phyloP scores from a whole-genome alignment of 2,888 invertebrate genomes.

The Phragmatobia fuliginosa region DNA sequence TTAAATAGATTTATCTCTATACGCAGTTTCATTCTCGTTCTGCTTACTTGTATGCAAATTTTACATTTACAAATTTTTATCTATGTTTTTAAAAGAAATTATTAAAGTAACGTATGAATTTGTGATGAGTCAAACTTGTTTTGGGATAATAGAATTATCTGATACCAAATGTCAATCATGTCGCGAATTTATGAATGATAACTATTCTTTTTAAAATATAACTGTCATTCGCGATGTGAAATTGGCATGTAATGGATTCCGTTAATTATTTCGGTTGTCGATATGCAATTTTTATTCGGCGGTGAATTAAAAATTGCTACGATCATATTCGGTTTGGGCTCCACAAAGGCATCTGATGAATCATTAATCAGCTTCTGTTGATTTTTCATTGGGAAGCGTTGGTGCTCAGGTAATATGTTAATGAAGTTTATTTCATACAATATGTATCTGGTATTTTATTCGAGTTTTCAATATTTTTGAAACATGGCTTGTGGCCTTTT shows the following conservation, averaged over 20 bases:
- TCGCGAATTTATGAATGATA: conserved; percentile 65
- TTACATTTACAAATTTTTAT: conserved; percentile 40
- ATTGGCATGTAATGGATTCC: conserved; percentile 71
- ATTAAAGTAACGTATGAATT: conserved; percentile 58
- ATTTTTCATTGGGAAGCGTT: conserved; percentile 78
- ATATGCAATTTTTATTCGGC: conserved; percentile 56
- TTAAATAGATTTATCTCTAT: conserved; percentile 17
- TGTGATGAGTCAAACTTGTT: conserved; percentile 71
- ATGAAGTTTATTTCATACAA: conserved; percentile 62
- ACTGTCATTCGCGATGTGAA: conserved; percentile 51
- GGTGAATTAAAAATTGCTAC: conserved; percentile 57
- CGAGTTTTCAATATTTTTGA: background rate
- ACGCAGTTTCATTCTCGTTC: conserved; percentile 11
- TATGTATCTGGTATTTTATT: conserved; percentile 31
- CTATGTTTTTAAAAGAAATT: conserved; percentile 33
- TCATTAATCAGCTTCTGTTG: conserved; percentile 75
- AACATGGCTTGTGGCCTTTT: background rate
- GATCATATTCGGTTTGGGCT: conserved; percentile 63
- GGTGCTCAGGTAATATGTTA: conserved; percentile 70
- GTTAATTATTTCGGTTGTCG: conserved; percentile 70
- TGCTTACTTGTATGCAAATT: conserved; percentile 32
- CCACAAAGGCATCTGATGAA: conserved; percentile 74
- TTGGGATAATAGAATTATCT: conserved; percentile 57
- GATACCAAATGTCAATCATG: conserved; percentile 75
- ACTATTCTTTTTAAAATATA: conserved; percentile 53